phyloP scores from a whole-genome alignment of 2,797 vertebrate species.

The Setipinna tenuifilis region DNA sequence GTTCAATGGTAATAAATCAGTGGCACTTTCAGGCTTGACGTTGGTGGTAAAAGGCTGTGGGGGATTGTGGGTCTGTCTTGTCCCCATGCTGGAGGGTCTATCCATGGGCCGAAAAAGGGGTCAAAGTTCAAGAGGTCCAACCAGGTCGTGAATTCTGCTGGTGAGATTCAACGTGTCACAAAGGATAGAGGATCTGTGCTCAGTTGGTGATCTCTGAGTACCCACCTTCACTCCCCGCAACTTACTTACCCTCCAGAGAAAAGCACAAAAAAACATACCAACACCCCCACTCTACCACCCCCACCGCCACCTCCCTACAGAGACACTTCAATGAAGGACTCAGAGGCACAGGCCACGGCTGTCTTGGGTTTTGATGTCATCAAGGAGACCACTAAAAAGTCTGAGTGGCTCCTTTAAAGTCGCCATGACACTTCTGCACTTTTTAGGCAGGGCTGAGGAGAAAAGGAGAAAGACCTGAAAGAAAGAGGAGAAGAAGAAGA shows the following conservation, averaged over 20 bases:
- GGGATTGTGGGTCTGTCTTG: not conserved
- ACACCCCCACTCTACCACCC: slow-evolving; percentile 40
- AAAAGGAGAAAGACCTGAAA: slow-evolving; percentile 1
- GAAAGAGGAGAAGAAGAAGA: slow-evolving; percentile 51
- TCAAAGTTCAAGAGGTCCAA: slow-evolving; percentile 85
- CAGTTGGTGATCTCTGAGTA: slow-evolving; percentile 64
- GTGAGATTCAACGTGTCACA: slow-evolving; percentile 85
- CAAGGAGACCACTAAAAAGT: slow-evolving; percentile 78
- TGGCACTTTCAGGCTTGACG: slow-evolving; percentile 46
- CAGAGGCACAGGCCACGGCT: slow-evolving; percentile 68
- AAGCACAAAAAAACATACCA: too few species aligned
- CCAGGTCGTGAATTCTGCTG: slow-evolving; percentile 80
- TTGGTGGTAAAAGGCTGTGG: not conserved
- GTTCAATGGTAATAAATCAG: slow-evolving; percentile 52
- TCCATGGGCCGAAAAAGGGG: slow-evolving; percentile 73
- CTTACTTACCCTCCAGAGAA: not conserved
- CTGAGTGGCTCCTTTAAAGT: slow-evolving; percentile 69
- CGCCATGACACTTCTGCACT: slow-evolving; percentile 70
- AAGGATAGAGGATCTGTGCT: slow-evolving; percentile 76
- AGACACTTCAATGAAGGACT: slow-evolving; percentile 83
- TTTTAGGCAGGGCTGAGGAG: slow-evolving; percentile 13
- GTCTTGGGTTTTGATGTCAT: slow-evolving; percentile 81
- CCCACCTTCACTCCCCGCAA: slow-evolving; percentile 71
- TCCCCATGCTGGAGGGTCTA: not conserved
- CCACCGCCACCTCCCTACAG: slow-evolving; percentile 68